Conservation (phyloP, 1,140 invertebrate species). For the Calosoma granatense region DNA sequence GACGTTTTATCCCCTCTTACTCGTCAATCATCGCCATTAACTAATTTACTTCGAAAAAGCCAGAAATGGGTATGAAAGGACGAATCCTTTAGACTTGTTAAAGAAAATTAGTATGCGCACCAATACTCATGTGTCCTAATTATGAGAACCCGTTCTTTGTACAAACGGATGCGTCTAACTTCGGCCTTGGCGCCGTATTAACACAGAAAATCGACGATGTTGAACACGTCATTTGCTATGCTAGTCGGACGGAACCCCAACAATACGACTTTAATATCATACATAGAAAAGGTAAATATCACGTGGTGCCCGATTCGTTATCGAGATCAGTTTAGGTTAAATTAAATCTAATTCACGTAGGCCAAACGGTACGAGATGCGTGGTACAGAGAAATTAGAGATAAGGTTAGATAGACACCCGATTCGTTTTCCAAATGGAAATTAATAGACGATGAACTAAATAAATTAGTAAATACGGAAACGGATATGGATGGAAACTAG, state of each 20-base stretch:
- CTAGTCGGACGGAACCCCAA: slow-evolving; percentile 19
- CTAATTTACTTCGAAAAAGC: slow-evolving; percentile 15
- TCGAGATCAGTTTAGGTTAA: too few species aligned
- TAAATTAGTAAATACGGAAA: too few species aligned
- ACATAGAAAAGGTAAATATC: slow-evolving; percentile 17
- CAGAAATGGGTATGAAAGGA: slow-evolving; percentile 15
- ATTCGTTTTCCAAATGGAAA: too few species aligned
- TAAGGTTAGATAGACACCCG: too few species aligned
- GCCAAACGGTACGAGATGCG: too few species aligned
- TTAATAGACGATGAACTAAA: too few species aligned
- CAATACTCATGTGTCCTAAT: slow-evolving; percentile 17
- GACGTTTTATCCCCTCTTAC: slow-evolving; percentile 15
- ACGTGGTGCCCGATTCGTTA: slow-evolving; percentile 21
- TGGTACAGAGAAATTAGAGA: too few species aligned
- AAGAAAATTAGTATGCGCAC: slow-evolving; percentile 14
- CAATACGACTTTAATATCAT: slow-evolving; percentile 17
- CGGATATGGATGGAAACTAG: too few species aligned
- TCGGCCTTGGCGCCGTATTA: slow-evolving; percentile 12
- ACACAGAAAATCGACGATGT: slow-evolving; percentile 12
- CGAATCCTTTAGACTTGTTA: too few species aligned
- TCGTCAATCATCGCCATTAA: slow-evolving; percentile 11
- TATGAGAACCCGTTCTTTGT: slow-evolving; percentile 16
- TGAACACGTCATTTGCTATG: slow-evolving; percentile 21
- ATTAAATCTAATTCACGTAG: too few species aligned
- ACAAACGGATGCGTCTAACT: slow-evolving; percentile 19